These are phyloP conservation scores for Achlya flavicornis DNA, from an alignment of 2,888 invertebrate species.

Conservation along the genomic window DNA sequence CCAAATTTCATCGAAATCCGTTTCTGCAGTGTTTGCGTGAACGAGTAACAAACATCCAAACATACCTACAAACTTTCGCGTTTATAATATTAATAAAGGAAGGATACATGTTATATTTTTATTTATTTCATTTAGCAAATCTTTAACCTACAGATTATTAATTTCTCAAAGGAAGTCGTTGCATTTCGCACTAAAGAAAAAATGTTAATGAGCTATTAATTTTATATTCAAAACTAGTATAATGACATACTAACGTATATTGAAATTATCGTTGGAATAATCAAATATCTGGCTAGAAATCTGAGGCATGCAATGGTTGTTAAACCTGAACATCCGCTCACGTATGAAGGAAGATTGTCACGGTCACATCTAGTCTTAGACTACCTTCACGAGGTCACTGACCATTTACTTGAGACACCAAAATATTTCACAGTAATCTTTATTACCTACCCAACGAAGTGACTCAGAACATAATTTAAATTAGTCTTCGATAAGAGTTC, in stretches of 20 bases:
- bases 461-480: neutral
- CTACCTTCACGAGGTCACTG: constrained; percentile 14
- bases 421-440: neutral
- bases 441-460: neutral
- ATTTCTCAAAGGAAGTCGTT: neutral
- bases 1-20: no score
- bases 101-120: no score
- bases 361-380: constrained; percentile 11
- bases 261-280: constrained; percentile 1
- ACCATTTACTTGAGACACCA: constrained; percentile 1
- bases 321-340: constrained; percentile 10
- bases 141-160: neutral
- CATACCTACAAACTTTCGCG: no score
- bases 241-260: neutral
- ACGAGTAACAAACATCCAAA: no score
- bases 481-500: neutral
- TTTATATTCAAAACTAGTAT: neutral
- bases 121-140: no score
- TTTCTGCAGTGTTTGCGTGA: no score
- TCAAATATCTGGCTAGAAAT: constrained; percentile 10
- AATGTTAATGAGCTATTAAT: neutral
- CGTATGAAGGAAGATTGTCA: neutral
- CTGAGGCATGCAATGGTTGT: constrained; percentile 5
- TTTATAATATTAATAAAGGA: no score
- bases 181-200: neutral